phyloP scores from a whole-genome alignment of 2,888 invertebrate species.

The Parnassius orleans region DNA sequence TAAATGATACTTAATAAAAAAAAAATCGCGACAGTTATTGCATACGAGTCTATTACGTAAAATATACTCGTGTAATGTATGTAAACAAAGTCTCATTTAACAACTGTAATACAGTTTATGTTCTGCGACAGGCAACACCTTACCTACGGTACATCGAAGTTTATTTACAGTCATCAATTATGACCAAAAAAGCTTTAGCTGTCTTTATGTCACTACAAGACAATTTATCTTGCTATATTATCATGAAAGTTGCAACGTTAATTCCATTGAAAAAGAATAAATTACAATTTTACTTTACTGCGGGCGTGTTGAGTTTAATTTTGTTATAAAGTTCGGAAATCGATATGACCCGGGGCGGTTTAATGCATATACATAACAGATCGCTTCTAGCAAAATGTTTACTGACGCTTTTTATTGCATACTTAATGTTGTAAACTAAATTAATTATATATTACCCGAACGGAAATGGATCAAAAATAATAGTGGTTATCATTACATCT shows the following conservation, averaged over 20 bases:
- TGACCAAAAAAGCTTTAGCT: slow-evolving; percentile 14
- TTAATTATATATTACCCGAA: too few relatives aligned
- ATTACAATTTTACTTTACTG: slow-evolving; percentile 7
- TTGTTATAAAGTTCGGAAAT: not conserved
- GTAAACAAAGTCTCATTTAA: slow-evolving; percentile 10
- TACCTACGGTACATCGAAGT: slow-evolving; percentile 12
- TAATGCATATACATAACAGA: slow-evolving; percentile 8
- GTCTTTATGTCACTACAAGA: slow-evolving; percentile 10
- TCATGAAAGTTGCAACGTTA: slow-evolving; percentile 19
- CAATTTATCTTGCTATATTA: slow-evolving; percentile 20
- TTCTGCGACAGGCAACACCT: slow-evolving; percentile 18
- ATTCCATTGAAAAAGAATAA: slow-evolving; percentile 15
- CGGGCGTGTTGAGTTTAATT: slow-evolving; percentile 9
- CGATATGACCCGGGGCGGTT: slow-evolving; percentile 8
- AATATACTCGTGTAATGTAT: not conserved
- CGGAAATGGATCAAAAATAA: too few relatives aligned
- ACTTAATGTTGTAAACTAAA: too few relatives aligned
- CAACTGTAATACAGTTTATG: slow-evolving; percentile 15
- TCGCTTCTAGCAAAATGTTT: slow-evolving; percentile 17
- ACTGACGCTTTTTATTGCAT: not conserved
- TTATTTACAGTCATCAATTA: slow-evolving; percentile 23
- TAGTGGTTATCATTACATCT: too few relatives aligned
- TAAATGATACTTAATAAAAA: not conserved
- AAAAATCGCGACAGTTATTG: not conserved
- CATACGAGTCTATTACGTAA: slow-evolving; percentile 2